These are phyloP conservation scores for Nesoenas mayeri DNA, from an alignment of 2,113 vertebrate species.

Conservation along the genomic window DNA sequence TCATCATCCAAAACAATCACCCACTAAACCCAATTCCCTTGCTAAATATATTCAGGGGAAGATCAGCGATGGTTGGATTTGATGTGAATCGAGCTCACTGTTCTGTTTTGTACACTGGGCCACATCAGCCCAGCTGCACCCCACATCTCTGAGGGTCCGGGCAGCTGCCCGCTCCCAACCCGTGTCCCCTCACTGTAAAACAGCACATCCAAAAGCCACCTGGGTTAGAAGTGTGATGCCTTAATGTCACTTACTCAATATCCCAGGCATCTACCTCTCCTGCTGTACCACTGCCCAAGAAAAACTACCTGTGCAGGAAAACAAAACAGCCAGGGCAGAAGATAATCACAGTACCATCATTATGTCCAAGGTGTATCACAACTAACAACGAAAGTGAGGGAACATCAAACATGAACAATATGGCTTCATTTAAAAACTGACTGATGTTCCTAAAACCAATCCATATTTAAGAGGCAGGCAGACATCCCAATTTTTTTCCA, in stretches of 20 bases:
- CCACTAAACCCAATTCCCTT: background rate
- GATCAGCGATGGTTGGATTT: background rate
- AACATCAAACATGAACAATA: background rate
- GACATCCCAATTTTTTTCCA: background rate
- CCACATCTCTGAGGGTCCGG: background rate
- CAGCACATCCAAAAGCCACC: background rate
- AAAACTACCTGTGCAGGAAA: background rate
- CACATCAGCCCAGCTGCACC: background rate
- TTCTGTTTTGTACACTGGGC: background rate
- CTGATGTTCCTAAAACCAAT: background rate
- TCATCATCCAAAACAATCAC: conserved; percentile 60
- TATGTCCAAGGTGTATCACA: background rate
- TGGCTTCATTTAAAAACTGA: background rate
- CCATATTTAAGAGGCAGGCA: background rate
- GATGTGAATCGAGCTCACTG: background rate
- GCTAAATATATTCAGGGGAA: background rate
- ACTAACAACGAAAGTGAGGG: background rate
- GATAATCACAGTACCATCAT: background rate
- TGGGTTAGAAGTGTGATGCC: background rate
- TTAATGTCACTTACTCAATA: background rate
- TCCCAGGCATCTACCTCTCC: background rate
- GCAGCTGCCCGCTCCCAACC: background rate
- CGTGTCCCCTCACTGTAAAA: accelerated
- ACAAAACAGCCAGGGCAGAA: background rate
- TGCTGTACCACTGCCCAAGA: background rate